phyloP scores from a whole-genome alignment of 2,797 vertebrate species.

The Steatocranus sp. region DNA sequence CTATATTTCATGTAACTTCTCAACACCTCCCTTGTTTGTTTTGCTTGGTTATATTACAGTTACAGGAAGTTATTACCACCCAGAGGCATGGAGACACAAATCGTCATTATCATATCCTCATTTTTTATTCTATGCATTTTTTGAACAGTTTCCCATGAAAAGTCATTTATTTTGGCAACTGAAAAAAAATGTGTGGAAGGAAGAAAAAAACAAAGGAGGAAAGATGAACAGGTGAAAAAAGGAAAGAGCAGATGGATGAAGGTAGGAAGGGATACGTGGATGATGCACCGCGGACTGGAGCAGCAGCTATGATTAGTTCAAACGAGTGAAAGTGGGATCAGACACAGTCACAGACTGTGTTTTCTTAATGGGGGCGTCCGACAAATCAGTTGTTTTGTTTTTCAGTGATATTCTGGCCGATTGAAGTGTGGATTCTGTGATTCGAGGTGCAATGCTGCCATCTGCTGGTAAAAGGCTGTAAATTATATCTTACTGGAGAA shows the following conservation, averaged over 20 bases:
- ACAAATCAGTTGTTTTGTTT: background rate
- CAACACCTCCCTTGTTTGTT: background rate
- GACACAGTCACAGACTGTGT: background rate
- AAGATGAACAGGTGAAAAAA: conserved; percentile 1
- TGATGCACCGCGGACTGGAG: background rate
- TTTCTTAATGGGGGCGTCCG: background rate
- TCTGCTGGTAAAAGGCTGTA: conserved; percentile 51
- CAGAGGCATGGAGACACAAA: background rate
- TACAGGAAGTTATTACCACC: background rate
- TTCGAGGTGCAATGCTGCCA: conserved; percentile 58
- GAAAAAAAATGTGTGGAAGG: background rate
- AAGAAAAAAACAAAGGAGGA: background rate
- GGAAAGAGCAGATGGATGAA: conserved; percentile 14
- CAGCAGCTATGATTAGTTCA: background rate
- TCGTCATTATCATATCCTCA: background rate
- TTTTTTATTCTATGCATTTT: background rate
- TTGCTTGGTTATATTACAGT: background rate
- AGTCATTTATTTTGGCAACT: background rate
- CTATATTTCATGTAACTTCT: background rate
- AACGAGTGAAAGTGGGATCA: background rate
- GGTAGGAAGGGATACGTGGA: background rate
- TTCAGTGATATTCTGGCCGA: background rate
- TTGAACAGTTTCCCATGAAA: background rate
- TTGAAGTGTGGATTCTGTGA: background rate
- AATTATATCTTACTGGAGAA: background rate